Evolutionary conservation across 2,888 invertebrate genomes (phyloP).

Genomic region (Rutpela maculata): DNA sequence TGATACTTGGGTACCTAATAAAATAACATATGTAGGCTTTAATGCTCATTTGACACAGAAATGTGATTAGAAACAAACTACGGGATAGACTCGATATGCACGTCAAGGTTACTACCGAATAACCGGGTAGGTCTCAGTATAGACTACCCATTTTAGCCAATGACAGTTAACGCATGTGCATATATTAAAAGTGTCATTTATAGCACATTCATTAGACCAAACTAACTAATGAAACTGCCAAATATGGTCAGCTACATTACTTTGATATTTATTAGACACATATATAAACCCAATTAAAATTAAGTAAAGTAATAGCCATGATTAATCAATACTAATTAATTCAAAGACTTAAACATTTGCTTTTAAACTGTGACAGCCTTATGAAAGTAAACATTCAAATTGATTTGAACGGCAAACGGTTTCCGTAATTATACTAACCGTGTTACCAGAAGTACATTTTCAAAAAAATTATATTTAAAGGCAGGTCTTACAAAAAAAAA

Average conservation of each 20-base stretch:
- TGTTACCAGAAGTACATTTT: not conserved
- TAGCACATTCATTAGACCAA: not conserved
- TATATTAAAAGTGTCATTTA: not conserved
- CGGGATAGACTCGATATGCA: too few species aligned
- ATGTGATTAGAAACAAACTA: too few species aligned
- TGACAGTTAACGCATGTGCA: not conserved
- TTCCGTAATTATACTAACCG: not conserved
- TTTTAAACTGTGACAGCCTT: slow-evolving; percentile 11
- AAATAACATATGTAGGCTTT: too few species aligned
- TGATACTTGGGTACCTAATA: too few species aligned
- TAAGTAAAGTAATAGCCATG: not conserved
- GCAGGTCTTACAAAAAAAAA: too few species aligned
- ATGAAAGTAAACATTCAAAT: not conserved
- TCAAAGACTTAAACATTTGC: not conserved
- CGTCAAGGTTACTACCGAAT: too few species aligned
- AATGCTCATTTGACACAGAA: too few species aligned
- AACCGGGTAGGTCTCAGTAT: too few species aligned
- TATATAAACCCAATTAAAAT: not conserved
- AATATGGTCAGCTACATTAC: slow-evolving; percentile 1
- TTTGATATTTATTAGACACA: slow-evolving; percentile 7
- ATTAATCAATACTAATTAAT: slow-evolving; percentile 21
- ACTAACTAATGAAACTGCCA: not conserved
- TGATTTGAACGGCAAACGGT: not conserved
- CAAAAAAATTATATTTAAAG: not conserved
- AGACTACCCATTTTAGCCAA: not conserved